Evolutionary conservation across 2,113 vertebrate genomes (phyloP).

Genomic region (Zosterops borbonicus): DNA sequence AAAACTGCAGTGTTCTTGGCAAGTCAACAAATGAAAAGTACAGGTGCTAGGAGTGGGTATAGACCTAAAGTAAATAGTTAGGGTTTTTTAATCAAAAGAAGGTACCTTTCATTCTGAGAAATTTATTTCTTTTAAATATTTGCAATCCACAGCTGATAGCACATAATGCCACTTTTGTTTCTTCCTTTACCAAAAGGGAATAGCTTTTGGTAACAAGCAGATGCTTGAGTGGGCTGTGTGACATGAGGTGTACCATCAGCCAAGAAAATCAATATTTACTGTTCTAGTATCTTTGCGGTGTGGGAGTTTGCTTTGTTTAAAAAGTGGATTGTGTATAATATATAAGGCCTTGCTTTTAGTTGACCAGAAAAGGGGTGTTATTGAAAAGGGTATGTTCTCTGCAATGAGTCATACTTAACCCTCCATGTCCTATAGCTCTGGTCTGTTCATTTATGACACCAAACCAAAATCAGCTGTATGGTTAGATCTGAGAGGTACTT

Average conservation of each 20-base stretch:
- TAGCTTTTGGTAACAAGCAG: conserved; percentile 69
- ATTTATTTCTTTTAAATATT: conserved; percentile 89
- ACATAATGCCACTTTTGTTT: conserved; percentile 73
- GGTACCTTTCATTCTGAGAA: conserved; percentile 76
- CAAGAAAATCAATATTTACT: conserved; percentile 85
- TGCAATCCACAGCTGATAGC: conserved; percentile 76
- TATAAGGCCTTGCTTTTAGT: conserved; percentile 33
- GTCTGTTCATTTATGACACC: background rate
- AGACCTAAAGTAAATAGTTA: conserved; percentile 74
- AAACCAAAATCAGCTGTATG: background rate
- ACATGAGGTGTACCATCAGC: conserved; percentile 66
- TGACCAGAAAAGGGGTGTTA: conserved; percentile 36
- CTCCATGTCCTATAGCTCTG: background rate
- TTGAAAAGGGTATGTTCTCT: conserved; percentile 7
- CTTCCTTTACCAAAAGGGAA: conserved; percentile 65
- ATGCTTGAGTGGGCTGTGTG: conserved; percentile 69
- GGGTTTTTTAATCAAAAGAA: conserved; percentile 67
- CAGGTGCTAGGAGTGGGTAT: conserved; percentile 75
- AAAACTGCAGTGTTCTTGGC: conserved; percentile 71
- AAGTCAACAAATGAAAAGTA: conserved; percentile 76
- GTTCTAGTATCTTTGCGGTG: conserved; percentile 76
- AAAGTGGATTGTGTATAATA: conserved; percentile 54
- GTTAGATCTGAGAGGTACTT: background rate
- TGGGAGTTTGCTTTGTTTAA: conserved; percentile 70
- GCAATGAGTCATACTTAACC: background rate